Base-by-base conservation (phyloP, 2,113 vertebrate species). In the Corynorhinus townsendii region DNA sequence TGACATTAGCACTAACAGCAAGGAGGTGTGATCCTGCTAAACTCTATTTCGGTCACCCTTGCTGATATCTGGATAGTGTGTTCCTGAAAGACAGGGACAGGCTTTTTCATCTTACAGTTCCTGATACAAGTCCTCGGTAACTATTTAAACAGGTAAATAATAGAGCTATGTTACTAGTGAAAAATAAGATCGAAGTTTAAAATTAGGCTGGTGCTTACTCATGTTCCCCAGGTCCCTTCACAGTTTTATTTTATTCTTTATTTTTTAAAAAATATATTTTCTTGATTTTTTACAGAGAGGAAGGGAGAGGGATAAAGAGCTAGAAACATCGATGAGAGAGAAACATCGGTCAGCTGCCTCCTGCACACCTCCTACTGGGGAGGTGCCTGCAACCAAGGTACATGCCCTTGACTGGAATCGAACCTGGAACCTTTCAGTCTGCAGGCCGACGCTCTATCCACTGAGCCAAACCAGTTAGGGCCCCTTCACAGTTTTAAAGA, bases 151-250 rank as follows among this genome's bases (percentile, higher is more conserved):
- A 35, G 0, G 62, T 17, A 47, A 2, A 75, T 30, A 72, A 91
- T 5, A 88, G 7, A 83, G 33, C 30, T 84, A 79, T 72, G 14
- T 45, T 45, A 83, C 76, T 52, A 71, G 19, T 30, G 16, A 22
- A 71, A 91, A 91, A 62, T 71, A 54, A 87, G 43, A 93, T 38
- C 38, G 56, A 84, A 88, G 75, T 86, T 90, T 59, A 93, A 86
- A 76, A 92, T 81, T 40, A 89, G 56, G 28, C 22, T 68, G 62
- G 64, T 59, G 73, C 10, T 94, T 73, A 64, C 38, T 91, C 14
- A 79, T 56, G 4, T 75, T 89, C 9, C 45, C 40, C 30, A 49
- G 7, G 26, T 14, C 47, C 33, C 35, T 40, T 91, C 38, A 79
- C 4, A 91, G 26, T 56, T 91, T 88, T 79, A 40, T 40, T 40